Percentiles rank a stretch among this genome's conserved stretches.
Conservation (phyloP, 1,140 invertebrate genomes). For the Heliconius melpomene region DNA sequence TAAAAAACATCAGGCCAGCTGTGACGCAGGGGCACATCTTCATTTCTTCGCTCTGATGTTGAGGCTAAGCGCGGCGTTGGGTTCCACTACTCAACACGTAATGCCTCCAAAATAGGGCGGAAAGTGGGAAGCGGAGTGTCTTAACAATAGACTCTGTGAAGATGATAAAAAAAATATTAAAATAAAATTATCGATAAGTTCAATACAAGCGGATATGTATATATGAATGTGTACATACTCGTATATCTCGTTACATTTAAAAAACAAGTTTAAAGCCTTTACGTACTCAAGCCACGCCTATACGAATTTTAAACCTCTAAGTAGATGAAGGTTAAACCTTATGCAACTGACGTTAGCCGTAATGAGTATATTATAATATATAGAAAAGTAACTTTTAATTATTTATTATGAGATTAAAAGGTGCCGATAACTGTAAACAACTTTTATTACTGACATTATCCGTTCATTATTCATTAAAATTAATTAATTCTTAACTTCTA, state of each 20-base stretch:
- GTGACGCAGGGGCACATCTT: too few species aligned
- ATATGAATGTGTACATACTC: background rate
- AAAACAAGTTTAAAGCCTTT: slow-evolving; percentile 15
- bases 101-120: too few species aligned
- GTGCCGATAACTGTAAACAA: background rate
- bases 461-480: background rate
- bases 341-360: background rate
- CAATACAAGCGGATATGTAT: background rate
- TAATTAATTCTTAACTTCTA: slow-evolving; percentile 1
- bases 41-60: too few species aligned
- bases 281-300: slow-evolving; percentile 12
- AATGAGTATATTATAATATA: background rate
- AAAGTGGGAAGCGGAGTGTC: too few species aligned
- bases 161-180: too few species aligned
- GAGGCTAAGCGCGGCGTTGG: too few species aligned
- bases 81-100: too few species aligned
- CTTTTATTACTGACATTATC: background rate
- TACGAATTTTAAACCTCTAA: background rate
- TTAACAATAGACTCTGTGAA: too few species aligned
- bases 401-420: background rate
- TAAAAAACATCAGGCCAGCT: background rate
- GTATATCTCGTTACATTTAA: slow-evolving; percentile 14
- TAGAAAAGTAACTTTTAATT: background rate
- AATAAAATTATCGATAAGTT: too few species aligned
- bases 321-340: slow-evolving; percentile 1